phyloP scores from a whole-genome alignment of 2,888 invertebrate species.

The Galeopsomyia nigrocyanea region DNA sequence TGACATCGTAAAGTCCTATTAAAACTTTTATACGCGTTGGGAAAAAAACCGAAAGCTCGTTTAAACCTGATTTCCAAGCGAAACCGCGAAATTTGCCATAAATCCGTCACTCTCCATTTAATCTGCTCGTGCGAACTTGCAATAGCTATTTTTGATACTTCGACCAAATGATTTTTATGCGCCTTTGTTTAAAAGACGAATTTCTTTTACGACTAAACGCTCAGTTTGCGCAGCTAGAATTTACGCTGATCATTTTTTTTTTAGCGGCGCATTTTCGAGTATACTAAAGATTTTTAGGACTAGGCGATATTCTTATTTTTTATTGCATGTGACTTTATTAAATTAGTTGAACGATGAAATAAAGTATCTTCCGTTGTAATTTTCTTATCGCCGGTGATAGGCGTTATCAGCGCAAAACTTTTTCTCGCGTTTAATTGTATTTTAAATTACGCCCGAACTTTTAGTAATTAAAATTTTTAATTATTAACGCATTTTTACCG shows the following conservation, averaged over 20 bases:
- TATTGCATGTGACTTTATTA: no score
- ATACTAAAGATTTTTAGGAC: no score
- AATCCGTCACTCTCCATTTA: conserved; percentile 32
- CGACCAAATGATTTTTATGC: neutral
- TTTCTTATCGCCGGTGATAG: no score
- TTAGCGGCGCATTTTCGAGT: neutral
- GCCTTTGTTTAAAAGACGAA: conserved; percentile 12
- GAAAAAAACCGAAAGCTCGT: conserved; percentile 24
- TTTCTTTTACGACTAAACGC: neutral
- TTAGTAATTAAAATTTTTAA: no score
- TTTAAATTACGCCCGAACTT: no score
- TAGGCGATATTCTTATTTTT: no score
- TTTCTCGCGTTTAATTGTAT: no score
- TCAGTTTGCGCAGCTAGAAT: neutral
- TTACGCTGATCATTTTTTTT: no score
- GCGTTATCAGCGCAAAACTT: no score
- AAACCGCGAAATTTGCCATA: conserved; percentile 25
- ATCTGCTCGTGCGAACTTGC: conserved; percentile 11
- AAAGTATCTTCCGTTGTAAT: no score
- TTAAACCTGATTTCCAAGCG: conserved; percentile 5
- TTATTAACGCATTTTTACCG: no score
- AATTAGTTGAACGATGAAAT: no score
- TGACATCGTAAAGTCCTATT: neutral
- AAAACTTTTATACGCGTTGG: conserved; percentile 15
- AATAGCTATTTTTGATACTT: conserved; percentile 34